Conservation (phyloP, 2,113 vertebrate genomes). For the Ameiurus melas region DNA sequence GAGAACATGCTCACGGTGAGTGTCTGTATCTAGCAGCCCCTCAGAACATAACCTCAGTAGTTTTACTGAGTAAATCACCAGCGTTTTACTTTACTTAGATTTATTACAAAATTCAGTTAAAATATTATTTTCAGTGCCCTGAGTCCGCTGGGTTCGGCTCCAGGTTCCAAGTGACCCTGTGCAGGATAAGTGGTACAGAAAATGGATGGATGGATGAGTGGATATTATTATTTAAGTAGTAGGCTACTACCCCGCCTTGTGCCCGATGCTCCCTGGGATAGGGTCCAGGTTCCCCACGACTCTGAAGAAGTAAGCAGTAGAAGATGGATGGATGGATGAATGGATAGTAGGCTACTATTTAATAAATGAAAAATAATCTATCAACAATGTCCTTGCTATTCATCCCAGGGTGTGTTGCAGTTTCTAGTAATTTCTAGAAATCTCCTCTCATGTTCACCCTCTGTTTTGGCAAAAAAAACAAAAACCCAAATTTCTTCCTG, state of each 20-base stretch:
- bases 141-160: too few species aligned
- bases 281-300: too few species aligned
- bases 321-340: too few species aligned
- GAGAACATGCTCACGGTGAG: not conserved
- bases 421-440: not conserved
- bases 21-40: not conserved
- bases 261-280: too few species aligned
- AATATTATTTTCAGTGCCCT: not conserved
- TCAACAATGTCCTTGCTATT: not conserved
- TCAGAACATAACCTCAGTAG: not conserved
- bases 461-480: too few species aligned
- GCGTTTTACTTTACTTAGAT: not conserved
- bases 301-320: too few species aligned
- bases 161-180: too few species aligned
- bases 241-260: too few species aligned
- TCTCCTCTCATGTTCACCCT: not conserved
- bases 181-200: too few species aligned
- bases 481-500: not conserved
- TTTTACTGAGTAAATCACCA: not conserved
- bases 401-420: not conserved
- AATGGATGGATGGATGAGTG: too few species aligned
- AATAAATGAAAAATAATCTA: not conserved
- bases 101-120: not conserved
- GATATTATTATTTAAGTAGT: too few species aligned
- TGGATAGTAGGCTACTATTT: too few species aligned